A percentile compares a stretch with the other conserved stretches of the same genome.
Evolutionary conservation across 2,888 invertebrate genomes (phyloP).

Genomic region (Acanthosepion esculentum): DNA sequence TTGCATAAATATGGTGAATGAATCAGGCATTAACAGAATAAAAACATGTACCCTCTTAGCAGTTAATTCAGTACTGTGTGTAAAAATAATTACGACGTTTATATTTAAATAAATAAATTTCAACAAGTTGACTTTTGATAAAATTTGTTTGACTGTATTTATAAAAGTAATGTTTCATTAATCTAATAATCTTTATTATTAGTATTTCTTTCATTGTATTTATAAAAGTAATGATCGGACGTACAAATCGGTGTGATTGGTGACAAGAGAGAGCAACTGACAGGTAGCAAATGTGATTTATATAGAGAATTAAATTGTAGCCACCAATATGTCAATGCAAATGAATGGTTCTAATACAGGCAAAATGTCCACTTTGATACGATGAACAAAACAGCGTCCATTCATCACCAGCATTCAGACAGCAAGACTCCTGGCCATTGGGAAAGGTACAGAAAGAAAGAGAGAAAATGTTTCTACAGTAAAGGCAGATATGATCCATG

Average conservation of each 20-base stretch:
- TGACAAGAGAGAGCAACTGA: not conserved
- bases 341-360: not conserved
- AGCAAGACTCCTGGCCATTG: not conserved
- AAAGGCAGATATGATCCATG: not conserved
- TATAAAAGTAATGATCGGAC: not conserved
- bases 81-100: no score
- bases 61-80: no score
- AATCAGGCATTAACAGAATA: no score
- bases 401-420: not conserved
- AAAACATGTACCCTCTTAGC: no score
- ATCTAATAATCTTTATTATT: no score
- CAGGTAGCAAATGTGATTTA: not conserved
- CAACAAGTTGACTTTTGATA: not conserved
- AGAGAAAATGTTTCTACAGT: not conserved
- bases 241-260: not conserved
- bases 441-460: not conserved
- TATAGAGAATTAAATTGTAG: not conserved
- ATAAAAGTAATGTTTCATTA: not conserved
- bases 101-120: not conserved
- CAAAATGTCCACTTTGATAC: constrained; percentile 20
- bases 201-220: no score
- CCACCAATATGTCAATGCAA: not conserved
- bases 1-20: no score
- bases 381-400: not conserved
- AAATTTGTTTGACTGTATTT: not conserved